Evolutionary conservation across 2,888 invertebrate species (phyloP).

Genomic region (Sphinx pinastri): DNA sequence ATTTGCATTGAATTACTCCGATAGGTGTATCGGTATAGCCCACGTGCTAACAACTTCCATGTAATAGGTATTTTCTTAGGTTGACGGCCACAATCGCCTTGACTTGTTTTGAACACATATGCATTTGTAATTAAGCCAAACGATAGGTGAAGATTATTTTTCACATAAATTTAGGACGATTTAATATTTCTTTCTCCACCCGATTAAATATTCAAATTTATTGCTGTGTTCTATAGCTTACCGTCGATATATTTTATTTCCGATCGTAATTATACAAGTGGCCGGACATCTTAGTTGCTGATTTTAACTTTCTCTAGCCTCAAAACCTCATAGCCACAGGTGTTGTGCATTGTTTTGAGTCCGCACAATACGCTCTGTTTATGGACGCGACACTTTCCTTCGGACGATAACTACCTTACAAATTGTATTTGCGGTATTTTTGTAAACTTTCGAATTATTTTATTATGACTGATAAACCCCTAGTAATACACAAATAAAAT

Average conservation of each 20-base stretch:
- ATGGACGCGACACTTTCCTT: constrained; percentile 46
- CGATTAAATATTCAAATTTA: constrained; percentile 27
- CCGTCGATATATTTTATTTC: constrained; percentile 27
- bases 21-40: constrained; percentile 65
- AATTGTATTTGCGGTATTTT: background rate
- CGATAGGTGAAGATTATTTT: constrained; percentile 9
- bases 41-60: constrained; percentile 54
- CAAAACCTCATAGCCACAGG: constrained; percentile 75
- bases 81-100: constrained; percentile 53
- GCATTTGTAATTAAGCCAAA: constrained; percentile 24
- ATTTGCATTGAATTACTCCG: constrained; percentile 80
- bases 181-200: constrained; percentile 18
- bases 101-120: constrained; percentile 28
- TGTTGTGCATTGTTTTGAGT: constrained; percentile 72
- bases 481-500: background rate
- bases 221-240: constrained; percentile 8
- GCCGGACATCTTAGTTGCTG: constrained; percentile 68
- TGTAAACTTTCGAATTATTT: constrained; percentile 29
- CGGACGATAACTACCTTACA: constrained; percentile 32
- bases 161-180: constrained; percentile 18
- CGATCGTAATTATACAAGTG: constrained; percentile 41
- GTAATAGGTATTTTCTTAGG: constrained; percentile 44
- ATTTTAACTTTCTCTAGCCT: constrained; percentile 83
- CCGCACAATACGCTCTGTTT: constrained; percentile 52
- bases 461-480: background rate